Conservation (phyloP, 2,888 invertebrate species). For the Drosophila koepferae region DNA sequence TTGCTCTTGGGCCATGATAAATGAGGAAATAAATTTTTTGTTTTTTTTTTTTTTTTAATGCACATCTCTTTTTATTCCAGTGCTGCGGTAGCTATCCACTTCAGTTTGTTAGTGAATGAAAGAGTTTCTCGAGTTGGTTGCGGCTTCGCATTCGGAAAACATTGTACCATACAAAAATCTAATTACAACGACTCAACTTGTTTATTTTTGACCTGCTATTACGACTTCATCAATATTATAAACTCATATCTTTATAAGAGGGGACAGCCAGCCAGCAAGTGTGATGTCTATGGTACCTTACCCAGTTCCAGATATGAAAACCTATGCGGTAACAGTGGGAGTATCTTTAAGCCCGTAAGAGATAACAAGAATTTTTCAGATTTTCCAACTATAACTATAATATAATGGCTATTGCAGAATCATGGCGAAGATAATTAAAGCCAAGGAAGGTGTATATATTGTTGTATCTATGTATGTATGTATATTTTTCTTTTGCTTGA, state of each 20-base stretch:
- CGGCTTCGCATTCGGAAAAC: conserved; percentile 24
- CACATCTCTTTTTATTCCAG: too few species aligned
- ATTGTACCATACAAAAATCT: background rate
- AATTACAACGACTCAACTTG: conserved; percentile 10
- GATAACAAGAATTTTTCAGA: background rate
- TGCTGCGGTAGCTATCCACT: conserved; percentile 21
- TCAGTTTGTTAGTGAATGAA: conserved; percentile 50
- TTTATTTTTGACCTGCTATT: conserved; percentile 63
- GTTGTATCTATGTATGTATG: background rate
- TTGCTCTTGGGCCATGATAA: too few species aligned
- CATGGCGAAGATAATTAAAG: background rate
- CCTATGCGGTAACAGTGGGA: conserved; percentile 56
- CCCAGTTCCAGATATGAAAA: conserved; percentile 11
- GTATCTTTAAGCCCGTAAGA: background rate
- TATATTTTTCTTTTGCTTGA: background rate
- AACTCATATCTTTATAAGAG: conserved; percentile 36
- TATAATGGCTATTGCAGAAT: conserved; percentile 6
- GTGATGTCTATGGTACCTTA: conserved; percentile 37
- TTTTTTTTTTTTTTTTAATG: too few species aligned
- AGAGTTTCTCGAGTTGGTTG: conserved; percentile 67
- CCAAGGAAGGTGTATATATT: background rate
- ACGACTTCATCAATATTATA: conserved; percentile 49
- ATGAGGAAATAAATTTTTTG: too few species aligned
- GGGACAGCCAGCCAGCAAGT: conserved; percentile 39
- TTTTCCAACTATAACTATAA: too few species aligned